phyloP scores from a whole-genome alignment of 2,797 vertebrate species.

The Vipera ursinii region DNA sequence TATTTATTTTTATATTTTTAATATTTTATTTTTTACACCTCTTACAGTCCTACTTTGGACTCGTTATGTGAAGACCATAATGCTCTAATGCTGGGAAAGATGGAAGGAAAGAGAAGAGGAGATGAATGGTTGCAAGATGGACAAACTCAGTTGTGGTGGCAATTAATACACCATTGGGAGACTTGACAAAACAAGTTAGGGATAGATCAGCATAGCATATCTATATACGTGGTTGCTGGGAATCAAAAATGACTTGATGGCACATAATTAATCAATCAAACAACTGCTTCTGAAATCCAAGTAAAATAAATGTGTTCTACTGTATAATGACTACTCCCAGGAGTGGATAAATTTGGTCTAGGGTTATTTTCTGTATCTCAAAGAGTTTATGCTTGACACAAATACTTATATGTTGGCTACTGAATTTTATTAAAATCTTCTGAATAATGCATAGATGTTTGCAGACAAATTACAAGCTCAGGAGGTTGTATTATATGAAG shows the following conservation, averaged over 20 bases:
- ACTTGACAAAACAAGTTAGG: not conserved
- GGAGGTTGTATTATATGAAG: slow-evolving; percentile 42
- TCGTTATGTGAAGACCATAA: not conserved
- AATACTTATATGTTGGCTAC: slow-evolving; percentile 44
- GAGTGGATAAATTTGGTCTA: slow-evolving; percentile 18
- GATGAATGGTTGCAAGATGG: not conserved
- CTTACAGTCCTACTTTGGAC: not conserved
- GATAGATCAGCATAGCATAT: not conserved
- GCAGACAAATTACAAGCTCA: slow-evolving; percentile 25
- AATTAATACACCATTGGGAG: not conserved
- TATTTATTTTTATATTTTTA: not conserved
- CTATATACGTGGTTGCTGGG: not conserved
- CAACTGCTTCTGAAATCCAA: slow-evolving; percentile 6
- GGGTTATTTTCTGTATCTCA: slow-evolving; percentile 7
- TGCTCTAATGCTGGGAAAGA: not conserved
- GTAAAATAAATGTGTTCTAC: slow-evolving; percentile 29
- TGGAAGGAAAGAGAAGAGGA: not conserved
- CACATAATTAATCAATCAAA: not conserved
- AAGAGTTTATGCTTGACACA: slow-evolving; percentile 42
- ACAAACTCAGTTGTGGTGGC: not conserved
- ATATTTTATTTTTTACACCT: no score
- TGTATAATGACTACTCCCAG: not conserved
- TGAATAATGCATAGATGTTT: slow-evolving; percentile 60
- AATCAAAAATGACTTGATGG: not conserved
- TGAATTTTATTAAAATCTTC: slow-evolving; percentile 50